Percentiles rank a stretch among this genome's conserved stretches.
phyloP scores from a whole-genome alignment of 2,888 invertebrate genomes.

The Andrena fulva region DNA sequence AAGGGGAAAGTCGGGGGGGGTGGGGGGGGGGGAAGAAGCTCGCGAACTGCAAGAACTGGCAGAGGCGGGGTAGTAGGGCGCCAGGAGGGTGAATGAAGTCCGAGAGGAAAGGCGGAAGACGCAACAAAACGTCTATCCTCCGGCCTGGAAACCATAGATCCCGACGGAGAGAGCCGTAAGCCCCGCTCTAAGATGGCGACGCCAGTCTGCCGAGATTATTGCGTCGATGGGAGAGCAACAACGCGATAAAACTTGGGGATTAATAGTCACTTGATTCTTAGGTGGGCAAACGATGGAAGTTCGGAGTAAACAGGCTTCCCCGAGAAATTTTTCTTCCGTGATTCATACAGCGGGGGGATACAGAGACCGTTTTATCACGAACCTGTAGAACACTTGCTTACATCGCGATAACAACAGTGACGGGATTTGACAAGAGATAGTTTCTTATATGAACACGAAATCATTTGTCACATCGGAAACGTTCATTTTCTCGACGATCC shows the following conservation, averaged over 20 bases:
- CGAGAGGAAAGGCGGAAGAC: neutral
- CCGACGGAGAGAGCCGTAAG: constrained; percentile 34
- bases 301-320: neutral
- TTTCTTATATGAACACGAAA: neutral
- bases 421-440: neutral
- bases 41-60: constrained; percentile 29
- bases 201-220: constrained; percentile 37
- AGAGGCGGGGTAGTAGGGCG: neutral
- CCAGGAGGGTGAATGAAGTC: constrained; percentile 7
- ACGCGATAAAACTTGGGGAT: constrained; percentile 42
- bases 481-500: neutral
- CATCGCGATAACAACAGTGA: neutral
- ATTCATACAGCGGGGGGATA: neutral
- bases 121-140: constrained; percentile 19
- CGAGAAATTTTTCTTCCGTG: neutral
- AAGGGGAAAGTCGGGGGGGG: constrained; percentile 54
- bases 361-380: neutral
- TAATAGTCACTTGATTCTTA: constrained; percentile 31
- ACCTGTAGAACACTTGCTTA: neutral
- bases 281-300: neutral
- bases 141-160: constrained; percentile 32
- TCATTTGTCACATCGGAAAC: neutral
- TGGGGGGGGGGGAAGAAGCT: constrained; percentile 31
- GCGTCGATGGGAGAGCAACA: constrained; percentile 36
- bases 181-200: constrained; percentile 51